Percentiles rank a stretch among this genome's conserved stretches.
phyloP scores from a whole-genome alignment of 2,797 vertebrate species.

The Lepidocolaptes lacrymiger region DNA sequence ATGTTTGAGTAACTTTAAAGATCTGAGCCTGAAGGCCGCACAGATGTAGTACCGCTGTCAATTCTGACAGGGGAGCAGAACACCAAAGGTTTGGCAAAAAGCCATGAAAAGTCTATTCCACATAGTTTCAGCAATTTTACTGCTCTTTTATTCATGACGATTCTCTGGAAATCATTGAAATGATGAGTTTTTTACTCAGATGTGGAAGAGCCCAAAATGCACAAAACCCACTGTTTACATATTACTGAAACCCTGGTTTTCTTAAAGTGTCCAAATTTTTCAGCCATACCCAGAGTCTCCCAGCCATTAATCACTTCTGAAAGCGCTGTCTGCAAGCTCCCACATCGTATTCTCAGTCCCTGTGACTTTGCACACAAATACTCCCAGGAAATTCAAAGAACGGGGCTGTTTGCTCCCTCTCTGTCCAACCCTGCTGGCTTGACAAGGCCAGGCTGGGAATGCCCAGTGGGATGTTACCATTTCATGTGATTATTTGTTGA shows the following conservation, averaged over 20 bases:
- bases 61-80: conserved; percentile 2
- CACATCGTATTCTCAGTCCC: neutral
- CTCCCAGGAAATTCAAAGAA: neutral
- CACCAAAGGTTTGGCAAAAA: neutral
- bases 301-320: neutral
- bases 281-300: neutral
- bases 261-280: neutral
- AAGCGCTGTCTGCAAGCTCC: neutral
- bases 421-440: neutral
- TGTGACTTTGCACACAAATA: neutral
- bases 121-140: neutral
- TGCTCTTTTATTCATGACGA: neutral
- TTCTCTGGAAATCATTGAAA: conserved; percentile 15
- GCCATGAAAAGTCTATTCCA: neutral
- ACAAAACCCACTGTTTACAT: neutral
- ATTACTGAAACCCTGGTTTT: neutral
- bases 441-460: neutral
- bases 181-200: neutral
- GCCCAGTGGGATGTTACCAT: neutral
- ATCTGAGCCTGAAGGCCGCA: neutral
- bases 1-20: neutral
- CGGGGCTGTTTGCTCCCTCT: neutral
- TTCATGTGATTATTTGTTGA: neutral
- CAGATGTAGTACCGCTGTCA: neutral
- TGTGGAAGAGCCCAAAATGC: neutral